phyloP scores from a whole-genome alignment of 2,113 vertebrate genomes.

The Falcunculus frontatus region DNA sequence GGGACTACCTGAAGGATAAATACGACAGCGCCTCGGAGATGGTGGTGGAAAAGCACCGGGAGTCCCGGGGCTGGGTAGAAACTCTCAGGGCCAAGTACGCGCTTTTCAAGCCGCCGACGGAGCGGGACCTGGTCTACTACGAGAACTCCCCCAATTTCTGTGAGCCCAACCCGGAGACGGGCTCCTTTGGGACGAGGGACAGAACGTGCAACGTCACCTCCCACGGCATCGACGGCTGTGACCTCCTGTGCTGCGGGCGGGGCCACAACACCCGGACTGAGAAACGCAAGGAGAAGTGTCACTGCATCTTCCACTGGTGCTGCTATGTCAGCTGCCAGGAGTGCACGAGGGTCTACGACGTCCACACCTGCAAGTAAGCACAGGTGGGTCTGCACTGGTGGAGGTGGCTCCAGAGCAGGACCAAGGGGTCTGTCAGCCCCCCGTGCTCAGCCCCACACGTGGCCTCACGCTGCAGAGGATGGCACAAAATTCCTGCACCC shows the following conservation, averaged over 20 bases:
- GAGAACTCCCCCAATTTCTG: constrained; percentile 98
- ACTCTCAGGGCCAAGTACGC: constrained; percentile 94
- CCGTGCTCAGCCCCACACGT: not conserved
- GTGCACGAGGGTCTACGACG: constrained; percentile 90
- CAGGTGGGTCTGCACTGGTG: not conserved
- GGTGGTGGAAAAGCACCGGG: constrained; percentile 96
- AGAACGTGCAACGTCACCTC: constrained; percentile 95
- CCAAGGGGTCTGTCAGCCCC: not conserved
- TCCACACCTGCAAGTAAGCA: constrained; percentile 95
- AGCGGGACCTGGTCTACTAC: constrained; percentile 95
- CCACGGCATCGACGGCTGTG: constrained; percentile 95
- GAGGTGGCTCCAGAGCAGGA: not conserved
- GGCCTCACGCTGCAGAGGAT: not conserved
- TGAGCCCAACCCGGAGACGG: constrained; percentile 94
- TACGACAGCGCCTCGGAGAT: constrained; percentile 98
- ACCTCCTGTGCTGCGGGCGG: constrained; percentile 94
- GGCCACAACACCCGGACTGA: constrained; percentile 98
- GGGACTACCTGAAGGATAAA: constrained; percentile 97
- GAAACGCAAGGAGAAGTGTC: constrained; percentile 96
- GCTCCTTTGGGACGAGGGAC: constrained; percentile 94
- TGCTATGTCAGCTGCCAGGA: constrained; percentile 99
- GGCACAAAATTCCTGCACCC: too few relatives aligned
- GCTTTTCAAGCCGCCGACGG: constrained; percentile 95
- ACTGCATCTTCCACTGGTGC: constrained; percentile 99
- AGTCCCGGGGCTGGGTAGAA: constrained; percentile 96